Evolutionary conservation across 2,797 vertebrate genomes (phyloP).

Genomic region (Hozukius guyotensis): DNA sequence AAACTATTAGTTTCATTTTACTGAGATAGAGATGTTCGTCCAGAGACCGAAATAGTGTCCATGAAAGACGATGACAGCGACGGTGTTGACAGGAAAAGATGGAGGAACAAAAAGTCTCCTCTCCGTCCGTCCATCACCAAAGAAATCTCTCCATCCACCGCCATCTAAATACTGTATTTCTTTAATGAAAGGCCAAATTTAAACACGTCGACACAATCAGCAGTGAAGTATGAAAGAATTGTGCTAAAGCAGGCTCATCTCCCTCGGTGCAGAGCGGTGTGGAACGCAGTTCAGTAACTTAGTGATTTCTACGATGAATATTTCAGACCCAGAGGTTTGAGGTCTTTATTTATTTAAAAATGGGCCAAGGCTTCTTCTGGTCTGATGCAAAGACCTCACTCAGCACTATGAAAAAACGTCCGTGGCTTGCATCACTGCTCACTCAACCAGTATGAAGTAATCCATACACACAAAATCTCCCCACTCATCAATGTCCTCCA

Average conservation of each 20-base stretch:
- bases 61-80: constrained; percentile 18
- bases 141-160: background rate
- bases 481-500: constrained; percentile 10
- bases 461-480: background rate
- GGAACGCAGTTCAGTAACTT: constrained; percentile 55
- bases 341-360: constrained; percentile 79
- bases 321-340: constrained; percentile 72
- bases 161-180: background rate
- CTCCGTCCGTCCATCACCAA: background rate
- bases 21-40: background rate
- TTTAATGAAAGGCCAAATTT: constrained; percentile 7
- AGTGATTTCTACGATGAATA: constrained; percentile 74
- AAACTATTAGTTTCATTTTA: constrained; percentile 43
- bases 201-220: constrained; percentile 16
- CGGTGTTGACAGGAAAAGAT: constrained; percentile 26
- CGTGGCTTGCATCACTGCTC: constrained; percentile 35
- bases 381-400: constrained; percentile 68
- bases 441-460: constrained; percentile 24
- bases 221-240: constrained; percentile 10
- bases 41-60: constrained; percentile 45
- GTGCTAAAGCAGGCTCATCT: constrained; percentile 29
- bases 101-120: background rate
- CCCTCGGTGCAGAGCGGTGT: constrained; percentile 19
- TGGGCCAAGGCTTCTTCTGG: constrained; percentile 52
- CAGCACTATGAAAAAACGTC: constrained; percentile 50